These are phyloP conservation scores for Rhagonycha fulva DNA, from an alignment of 2,888 invertebrate genomes.

Conservation along the genomic window DNA sequence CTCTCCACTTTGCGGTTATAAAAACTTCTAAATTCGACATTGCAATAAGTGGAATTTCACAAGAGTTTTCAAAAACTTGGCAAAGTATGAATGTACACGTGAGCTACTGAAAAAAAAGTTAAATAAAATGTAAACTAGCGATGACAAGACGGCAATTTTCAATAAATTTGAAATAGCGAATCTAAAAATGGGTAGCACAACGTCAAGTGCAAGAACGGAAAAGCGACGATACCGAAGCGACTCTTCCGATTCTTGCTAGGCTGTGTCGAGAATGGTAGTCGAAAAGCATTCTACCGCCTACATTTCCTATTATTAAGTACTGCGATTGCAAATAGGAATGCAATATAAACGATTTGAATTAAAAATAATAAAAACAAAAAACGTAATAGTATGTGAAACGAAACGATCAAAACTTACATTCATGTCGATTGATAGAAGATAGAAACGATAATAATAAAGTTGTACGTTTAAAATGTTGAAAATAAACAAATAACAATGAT, in stretches of 20 bases:
- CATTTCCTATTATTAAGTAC: slow-evolving; percentile 26
- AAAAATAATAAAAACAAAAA: slow-evolving; percentile 9
- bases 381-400: neutral
- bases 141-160: neutral
- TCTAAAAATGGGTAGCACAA: neutral
- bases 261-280: neutral
- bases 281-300: slow-evolving; percentile 22
- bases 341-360: slow-evolving; percentile 19
- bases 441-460: neutral
- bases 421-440: neutral
- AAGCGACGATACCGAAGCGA: neutral
- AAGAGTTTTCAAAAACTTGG: slow-evolving; percentile 6
- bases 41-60: neutral
- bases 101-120: slow-evolving; percentile 11
- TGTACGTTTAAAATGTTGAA: neutral
- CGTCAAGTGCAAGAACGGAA: neutral
- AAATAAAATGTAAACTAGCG: slow-evolving; percentile 1
- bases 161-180: neutral
- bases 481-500: neutral
- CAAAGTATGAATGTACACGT: slow-evolving; percentile 15
- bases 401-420: neutral
- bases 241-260: neutral
- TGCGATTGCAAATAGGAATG: slow-evolving; percentile 30
- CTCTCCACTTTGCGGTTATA: neutral
- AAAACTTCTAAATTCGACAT: slow-evolving; percentile 1